These are phyloP conservation scores for Berghia stephanieae DNA, from an alignment of 1,140 invertebrate genomes.

Conservation along the genomic window DNA sequence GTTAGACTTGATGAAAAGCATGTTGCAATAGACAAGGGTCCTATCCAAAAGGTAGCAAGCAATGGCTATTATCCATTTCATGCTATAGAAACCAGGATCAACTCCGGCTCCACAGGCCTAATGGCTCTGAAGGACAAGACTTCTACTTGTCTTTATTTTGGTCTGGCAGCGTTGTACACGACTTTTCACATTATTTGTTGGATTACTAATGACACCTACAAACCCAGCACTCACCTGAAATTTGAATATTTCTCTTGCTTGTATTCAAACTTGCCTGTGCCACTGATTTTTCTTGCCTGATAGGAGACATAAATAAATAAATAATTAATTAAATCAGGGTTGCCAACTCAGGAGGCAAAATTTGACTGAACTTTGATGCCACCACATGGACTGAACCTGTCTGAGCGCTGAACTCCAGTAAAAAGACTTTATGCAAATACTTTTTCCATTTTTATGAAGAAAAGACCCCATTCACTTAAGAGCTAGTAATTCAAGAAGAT, in stretches of 20 bases:
- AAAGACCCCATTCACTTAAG: background rate
- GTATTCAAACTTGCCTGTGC: conserved; percentile 81
- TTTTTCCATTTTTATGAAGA: background rate
- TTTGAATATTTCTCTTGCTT: conserved; percentile 92
- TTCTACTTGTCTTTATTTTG: no score
- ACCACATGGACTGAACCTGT: background rate
- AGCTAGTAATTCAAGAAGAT: conserved; percentile 15
- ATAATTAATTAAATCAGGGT: background rate
- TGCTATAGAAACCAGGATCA: background rate
- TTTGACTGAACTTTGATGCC: no score
- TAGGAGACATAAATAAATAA: conserved; percentile 38
- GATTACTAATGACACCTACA: background rate
- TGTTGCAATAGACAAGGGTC: no score
- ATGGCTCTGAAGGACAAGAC: no score
- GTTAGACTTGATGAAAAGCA: no score
- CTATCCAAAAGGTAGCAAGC: background rate
- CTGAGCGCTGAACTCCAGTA: no score
- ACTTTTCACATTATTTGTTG: background rate
- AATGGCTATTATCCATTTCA: background rate
- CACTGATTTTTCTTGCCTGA: conserved; percentile 76
- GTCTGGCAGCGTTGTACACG: no score
- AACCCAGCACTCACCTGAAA: conserved; percentile 68
- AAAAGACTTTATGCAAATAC: no score
- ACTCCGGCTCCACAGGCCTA: background rate
- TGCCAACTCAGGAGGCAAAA: no score